These are phyloP conservation scores for Silurus aristotelis DNA, from an alignment of 2,797 vertebrate species.

Conservation along the genomic window DNA sequence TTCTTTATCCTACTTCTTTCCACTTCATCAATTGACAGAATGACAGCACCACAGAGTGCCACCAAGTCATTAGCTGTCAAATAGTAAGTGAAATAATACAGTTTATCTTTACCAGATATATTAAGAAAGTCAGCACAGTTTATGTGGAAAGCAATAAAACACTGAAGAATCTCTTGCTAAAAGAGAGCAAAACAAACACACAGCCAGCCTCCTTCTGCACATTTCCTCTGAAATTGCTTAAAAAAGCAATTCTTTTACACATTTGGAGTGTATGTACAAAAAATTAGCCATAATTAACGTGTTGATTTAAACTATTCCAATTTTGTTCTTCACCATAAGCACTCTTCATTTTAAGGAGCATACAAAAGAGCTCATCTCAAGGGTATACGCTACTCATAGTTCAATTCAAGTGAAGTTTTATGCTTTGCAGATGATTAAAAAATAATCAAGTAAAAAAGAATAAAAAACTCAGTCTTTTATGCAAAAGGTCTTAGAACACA, in stretches of 20 bases:
- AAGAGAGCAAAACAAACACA: background rate
- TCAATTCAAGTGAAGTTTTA: background rate
- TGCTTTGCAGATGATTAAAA: background rate
- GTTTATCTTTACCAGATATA: slow-evolving; percentile 47
- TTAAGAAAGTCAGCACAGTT: background rate
- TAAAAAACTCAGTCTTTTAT: background rate
- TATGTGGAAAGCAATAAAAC: background rate
- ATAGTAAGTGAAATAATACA: slow-evolving; percentile 60
- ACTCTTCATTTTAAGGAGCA: background rate
- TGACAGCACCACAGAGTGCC: slow-evolving; percentile 62
- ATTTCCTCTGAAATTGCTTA: background rate
- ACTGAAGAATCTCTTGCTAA: background rate
- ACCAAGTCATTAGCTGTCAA: slow-evolving; percentile 63
- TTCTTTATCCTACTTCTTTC: slow-evolving; percentile 43
- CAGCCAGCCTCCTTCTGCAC: background rate
- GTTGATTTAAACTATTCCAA: background rate
- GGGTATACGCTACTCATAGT: background rate
- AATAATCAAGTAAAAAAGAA: background rate
- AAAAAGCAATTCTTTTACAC: background rate
- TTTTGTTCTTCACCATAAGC: background rate
- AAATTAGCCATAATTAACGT: background rate
- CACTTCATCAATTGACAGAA: slow-evolving; percentile 54
- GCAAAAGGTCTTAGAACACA: background rate
- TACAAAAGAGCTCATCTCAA: background rate
- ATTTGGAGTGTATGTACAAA: background rate